Conservation (phyloP, 2,888 invertebrate species). For the Heteromurus nitidus region DNA sequence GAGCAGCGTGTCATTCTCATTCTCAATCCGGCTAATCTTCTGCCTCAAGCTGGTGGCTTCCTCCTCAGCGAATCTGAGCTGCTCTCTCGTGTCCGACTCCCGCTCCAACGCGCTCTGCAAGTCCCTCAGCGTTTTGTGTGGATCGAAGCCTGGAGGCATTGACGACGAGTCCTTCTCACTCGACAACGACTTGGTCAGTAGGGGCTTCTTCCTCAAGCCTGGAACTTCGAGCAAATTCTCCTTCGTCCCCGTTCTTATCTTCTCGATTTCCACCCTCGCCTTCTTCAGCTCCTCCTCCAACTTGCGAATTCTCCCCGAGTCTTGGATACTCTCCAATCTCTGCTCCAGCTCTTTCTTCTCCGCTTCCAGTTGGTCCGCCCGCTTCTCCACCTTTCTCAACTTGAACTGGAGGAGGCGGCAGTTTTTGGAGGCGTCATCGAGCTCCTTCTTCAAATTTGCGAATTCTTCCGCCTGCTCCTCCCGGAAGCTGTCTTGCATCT, state of each 20-base stretch:
- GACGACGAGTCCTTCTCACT: slow-evolving; percentile 71
- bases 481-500: slow-evolving; percentile 97
- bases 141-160: slow-evolving; percentile 76
- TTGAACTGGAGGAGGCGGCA: slow-evolving; percentile 99
- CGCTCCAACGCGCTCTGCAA: slow-evolving; percentile 93
- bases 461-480: slow-evolving; percentile 99
- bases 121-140: slow-evolving; percentile 87
- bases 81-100: slow-evolving; percentile 94
- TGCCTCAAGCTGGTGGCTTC: slow-evolving; percentile 80
- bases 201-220: slow-evolving; percentile 71
- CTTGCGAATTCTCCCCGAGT: slow-evolving; percentile 84
- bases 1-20: slow-evolving; percentile 96
- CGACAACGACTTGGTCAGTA: slow-evolving; percentile 72
- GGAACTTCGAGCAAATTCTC: slow-evolving; percentile 56
- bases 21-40: slow-evolving; percentile 90
- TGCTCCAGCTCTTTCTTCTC: slow-evolving; percentile 84
- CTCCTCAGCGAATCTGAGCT: slow-evolving; percentile 93
- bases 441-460: slow-evolving; percentile 92
- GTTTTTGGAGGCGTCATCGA: slow-evolving; percentile 98
- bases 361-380: slow-evolving; percentile 88
- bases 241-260: slow-evolving; percentile 76
- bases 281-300: slow-evolving; percentile 90
- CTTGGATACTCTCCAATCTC: slow-evolving; percentile 74
- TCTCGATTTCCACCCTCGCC: slow-evolving; percentile 84
- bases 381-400: slow-evolving; percentile 94